Evolutionary conservation across 2,797 vertebrate species (phyloP).

Genomic region (Philypnodon macrostomus): DNA sequence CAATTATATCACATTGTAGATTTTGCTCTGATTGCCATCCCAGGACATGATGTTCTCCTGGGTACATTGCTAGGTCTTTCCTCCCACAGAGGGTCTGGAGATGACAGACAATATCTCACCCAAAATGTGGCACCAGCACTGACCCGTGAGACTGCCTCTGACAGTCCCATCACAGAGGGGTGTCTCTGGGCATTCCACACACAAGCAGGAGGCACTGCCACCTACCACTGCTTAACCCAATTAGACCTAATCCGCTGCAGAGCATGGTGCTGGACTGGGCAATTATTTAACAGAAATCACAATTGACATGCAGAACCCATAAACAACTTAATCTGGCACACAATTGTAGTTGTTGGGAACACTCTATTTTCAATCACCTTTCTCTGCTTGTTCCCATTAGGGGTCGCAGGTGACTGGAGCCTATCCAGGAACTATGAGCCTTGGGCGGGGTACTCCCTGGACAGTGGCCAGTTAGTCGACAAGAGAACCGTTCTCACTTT

Average conservation of each 20-base stretch:
- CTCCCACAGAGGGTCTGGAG: conserved; percentile 64
- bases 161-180: conserved; percentile 72
- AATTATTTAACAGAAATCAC: not conserved
- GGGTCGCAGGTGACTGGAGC: too few species aligned
- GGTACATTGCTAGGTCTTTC: conserved; percentile 54
- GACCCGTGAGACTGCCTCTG: conserved; percentile 79
- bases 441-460: too few species aligned
- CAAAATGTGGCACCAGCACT: conserved; percentile 70
- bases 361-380: not conserved
- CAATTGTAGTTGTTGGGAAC: conserved; percentile 1
- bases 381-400: too few species aligned
- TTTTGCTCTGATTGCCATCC: too few species aligned
- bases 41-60: conserved; percentile 41
- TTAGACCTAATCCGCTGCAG: conserved; percentile 76
- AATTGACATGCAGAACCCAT: not conserved
- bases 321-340: conserved; percentile 5
- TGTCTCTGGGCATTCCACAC: conserved; percentile 74
- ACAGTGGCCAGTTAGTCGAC: too few species aligned
- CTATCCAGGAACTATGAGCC: too few species aligned
- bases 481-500: too few species aligned
- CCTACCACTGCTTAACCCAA: conserved; percentile 79
- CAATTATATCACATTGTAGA: too few species aligned
- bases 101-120: conserved; percentile 53
- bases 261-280: conserved; percentile 39
- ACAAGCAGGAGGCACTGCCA: conserved; percentile 75